Conservation (phyloP, 2,888 invertebrate species). For the Bellardia bayeri region DNA sequence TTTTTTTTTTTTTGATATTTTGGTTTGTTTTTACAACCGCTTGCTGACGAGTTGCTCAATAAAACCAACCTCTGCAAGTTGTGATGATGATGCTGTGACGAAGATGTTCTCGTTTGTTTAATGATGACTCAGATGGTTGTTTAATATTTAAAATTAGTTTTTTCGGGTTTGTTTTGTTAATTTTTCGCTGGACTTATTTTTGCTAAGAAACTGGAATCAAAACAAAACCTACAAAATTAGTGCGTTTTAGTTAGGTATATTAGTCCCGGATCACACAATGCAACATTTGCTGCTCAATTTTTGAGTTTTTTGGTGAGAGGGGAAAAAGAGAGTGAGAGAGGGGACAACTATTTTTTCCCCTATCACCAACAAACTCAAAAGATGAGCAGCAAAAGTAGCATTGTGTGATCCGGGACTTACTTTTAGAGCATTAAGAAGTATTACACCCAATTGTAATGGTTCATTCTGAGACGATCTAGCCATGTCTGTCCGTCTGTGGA, state of each 20-base stretch:
- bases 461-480: neutral
- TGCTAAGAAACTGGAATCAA: constrained; percentile 41
- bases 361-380: too few species aligned
- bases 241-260: neutral
- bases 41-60: neutral
- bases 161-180: constrained; percentile 1
- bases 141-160: neutral
- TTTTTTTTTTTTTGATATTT: constrained; percentile 16
- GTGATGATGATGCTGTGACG: constrained; percentile 18
- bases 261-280: too few species aligned
- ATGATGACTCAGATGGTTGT: constrained; percentile 29
- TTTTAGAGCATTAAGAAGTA: neutral
- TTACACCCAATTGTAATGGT: neutral
- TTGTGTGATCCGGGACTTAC: too few species aligned
- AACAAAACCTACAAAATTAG: constrained; percentile 44
- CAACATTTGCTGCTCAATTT: too few species aligned
- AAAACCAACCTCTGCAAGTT: constrained; percentile 12
- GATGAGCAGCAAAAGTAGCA: too few species aligned
- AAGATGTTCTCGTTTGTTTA: constrained; percentile 33
- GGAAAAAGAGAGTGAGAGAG: too few species aligned
- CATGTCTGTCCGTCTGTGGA: too few species aligned
- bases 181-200: constrained; percentile 16
- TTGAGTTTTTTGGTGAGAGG: too few species aligned
- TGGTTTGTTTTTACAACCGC: constrained; percentile 1
- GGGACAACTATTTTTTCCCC: too few species aligned